Evolutionary conservation across 2,797 vertebrate genomes (phyloP).

Genomic region (Cynopterus sphinx): DNA sequence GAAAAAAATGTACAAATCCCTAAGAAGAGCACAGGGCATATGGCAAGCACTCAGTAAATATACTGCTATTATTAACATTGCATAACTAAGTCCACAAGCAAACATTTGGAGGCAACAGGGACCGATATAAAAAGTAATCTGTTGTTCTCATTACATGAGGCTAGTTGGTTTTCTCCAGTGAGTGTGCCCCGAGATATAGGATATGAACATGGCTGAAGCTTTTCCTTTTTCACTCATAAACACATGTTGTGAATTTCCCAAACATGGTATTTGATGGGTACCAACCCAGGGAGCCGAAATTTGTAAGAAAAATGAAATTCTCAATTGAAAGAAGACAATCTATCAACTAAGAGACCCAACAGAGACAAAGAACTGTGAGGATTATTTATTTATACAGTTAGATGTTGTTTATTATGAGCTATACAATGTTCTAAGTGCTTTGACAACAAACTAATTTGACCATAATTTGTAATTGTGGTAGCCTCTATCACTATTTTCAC

Average conservation of each 20-base stretch:
- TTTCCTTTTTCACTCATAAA: not conserved
- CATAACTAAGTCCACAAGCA: not conserved
- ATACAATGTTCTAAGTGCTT: not conserved
- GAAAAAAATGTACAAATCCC: not conserved
- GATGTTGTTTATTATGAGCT: not conserved
- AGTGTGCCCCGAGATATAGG: not conserved
- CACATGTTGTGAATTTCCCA: not conserved
- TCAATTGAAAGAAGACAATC: not conserved
- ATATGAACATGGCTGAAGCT: not conserved
- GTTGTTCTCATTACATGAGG: slow-evolving; percentile 39
- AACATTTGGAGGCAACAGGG: not conserved
- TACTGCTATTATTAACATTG: slow-evolving; percentile 35
- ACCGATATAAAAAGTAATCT: slow-evolving; percentile 40
- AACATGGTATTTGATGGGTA: not conserved
- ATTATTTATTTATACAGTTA: not conserved
- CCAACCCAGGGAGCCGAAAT: not conserved
- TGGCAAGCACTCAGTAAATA: slow-evolving; percentile 14
- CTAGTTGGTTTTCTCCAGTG: slow-evolving; percentile 46
- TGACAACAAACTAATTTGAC: not conserved
- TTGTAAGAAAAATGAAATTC: not conserved
- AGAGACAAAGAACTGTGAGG: not conserved
- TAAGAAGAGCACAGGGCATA: not conserved
- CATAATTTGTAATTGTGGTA: not conserved
- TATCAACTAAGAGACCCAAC: not conserved
- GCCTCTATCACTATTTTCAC: not conserved